phyloP scores from a whole-genome alignment of 2,888 invertebrate species.

The Parnassius glacialis region DNA sequence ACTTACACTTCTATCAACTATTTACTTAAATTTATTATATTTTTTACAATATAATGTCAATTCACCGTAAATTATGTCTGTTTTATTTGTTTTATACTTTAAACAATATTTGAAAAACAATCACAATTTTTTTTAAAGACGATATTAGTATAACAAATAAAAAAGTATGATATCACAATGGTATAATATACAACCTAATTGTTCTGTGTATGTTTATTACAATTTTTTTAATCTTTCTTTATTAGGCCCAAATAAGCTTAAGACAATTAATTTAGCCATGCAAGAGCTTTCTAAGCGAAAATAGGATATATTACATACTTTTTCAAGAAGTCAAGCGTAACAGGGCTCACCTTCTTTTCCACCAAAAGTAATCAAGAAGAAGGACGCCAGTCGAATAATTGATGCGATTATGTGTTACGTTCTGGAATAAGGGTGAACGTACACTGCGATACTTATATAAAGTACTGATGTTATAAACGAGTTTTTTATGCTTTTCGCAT shows the following conservation, averaged over 20 bases:
- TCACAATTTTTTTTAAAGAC: too few species aligned
- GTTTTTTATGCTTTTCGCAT: too few species aligned
- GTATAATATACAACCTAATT: too few species aligned
- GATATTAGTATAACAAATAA: too few species aligned
- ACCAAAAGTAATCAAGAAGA: conserved; percentile 71
- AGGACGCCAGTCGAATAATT: conserved; percentile 75
- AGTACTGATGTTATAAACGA: too few species aligned
- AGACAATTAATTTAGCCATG: conserved; percentile 8
- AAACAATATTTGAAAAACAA: too few species aligned
- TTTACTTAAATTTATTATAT: conserved; percentile 15
- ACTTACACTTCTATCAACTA: conserved; percentile 16
- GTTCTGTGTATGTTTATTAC: too few species aligned
- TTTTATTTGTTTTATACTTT: too few species aligned
- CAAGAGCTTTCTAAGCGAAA: conserved; percentile 12
- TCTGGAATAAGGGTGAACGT: conserved; percentile 40
- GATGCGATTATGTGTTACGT: conserved; percentile 73
- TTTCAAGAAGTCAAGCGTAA: conserved; percentile 34
- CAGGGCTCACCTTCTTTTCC: conserved; percentile 46
- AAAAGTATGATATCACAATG: too few species aligned
- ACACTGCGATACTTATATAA: not conserved
- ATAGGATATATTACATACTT: conserved; percentile 24
- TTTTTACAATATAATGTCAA: too few species aligned
- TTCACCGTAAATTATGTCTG: too few species aligned
- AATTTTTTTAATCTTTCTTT: conserved; percentile 2
- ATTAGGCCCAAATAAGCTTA: conserved; percentile 2